Evolutionary conservation across 2,797 vertebrate genomes (phyloP), one percentile per base, ranked within the genome.

Genomic region (Pelochelys cantorii): DNA sequence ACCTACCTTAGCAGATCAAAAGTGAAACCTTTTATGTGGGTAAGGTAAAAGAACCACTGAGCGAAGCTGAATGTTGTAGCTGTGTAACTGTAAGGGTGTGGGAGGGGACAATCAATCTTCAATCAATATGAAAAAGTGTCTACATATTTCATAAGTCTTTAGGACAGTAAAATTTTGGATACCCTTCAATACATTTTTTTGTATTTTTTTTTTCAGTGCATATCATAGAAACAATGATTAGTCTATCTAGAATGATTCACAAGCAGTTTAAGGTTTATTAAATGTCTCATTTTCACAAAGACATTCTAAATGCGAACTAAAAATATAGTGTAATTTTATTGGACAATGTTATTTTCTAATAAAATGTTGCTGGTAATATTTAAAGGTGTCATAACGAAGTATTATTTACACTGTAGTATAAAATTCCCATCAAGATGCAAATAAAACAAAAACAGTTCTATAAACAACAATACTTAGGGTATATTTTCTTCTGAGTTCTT

Each of bases 161-260:
- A 80, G 93, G 8, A 29, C 54, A 5, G 1, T 93, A 48, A 54
- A n/a, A 8, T 62, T 86, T 93, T 86, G 86, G 59, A 90, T 55
- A 83, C 84, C 52, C 1, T n/a, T 84, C 27, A 57, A 2, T 71
- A 83, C 20, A 10, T 79, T 78, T 71, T 71, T 90, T 83, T 31
- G 86, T 18, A 4, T 91, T 79, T 90, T 59, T 79, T 90, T 59
- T 91, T 96, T 91, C n/a, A 84, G 29, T 83, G 10, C 93, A 71
- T 37, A 4, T 5, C 82, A 42, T 2, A 81, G n/a, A 92, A 93
- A 22, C 71, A 60, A 1, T 83, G 56, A 90, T 84, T 88, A 79
- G 31, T 10, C 3, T 88, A 3, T 29, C 6, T 59, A 82, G 20
- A 90, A 75, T 14, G 0, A 88, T 83, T 87, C 75, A 79, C 83